These are phyloP conservation scores for Galeruca laticollis DNA, from an alignment of 2,888 invertebrate species.

Conservation along the genomic window DNA sequence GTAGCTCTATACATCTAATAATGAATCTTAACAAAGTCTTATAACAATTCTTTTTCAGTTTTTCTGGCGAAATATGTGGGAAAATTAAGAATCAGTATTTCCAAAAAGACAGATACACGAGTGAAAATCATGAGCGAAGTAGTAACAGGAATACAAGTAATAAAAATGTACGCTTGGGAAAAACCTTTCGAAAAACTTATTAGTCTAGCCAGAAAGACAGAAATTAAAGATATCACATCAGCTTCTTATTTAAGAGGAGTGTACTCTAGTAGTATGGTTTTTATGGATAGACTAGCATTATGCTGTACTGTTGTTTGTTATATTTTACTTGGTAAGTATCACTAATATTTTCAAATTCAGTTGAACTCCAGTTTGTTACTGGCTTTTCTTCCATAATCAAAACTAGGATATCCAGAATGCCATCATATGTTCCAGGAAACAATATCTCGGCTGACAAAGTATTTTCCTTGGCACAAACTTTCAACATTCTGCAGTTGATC, in stretches of 20 bases:
- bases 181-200: slow-evolving; percentile 77
- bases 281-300: slow-evolving; percentile 85
- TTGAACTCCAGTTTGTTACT: background rate
- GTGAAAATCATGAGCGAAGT: slow-evolving; percentile 81
- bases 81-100: slow-evolving; percentile 65
- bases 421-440: slow-evolving; percentile 49
- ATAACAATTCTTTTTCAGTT: too few species aligned
- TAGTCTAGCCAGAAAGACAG: slow-evolving; percentile 71
- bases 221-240: slow-evolving; percentile 71
- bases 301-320: slow-evolving; percentile 84
- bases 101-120: slow-evolving; percentile 72
- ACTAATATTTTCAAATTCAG: background rate
- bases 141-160: slow-evolving; percentile 78
- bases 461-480: slow-evolving; percentile 68
- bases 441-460: slow-evolving; percentile 65
- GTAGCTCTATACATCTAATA: too few species aligned
- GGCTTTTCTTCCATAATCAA: too few species aligned
- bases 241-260: slow-evolving; percentile 77
- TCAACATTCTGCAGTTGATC: slow-evolving; percentile 67
- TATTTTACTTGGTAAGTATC: slow-evolving; percentile 72
- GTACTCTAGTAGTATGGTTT: slow-evolving; percentile 77
- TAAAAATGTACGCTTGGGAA: slow-evolving; percentile 86
- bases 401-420: background rate
- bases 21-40: too few species aligned
- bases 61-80: slow-evolving; percentile 62